phyloP scores from a whole-genome alignment of 53 echinoderm and acorn worm genomes.

The Crossaster papposus region DNA sequence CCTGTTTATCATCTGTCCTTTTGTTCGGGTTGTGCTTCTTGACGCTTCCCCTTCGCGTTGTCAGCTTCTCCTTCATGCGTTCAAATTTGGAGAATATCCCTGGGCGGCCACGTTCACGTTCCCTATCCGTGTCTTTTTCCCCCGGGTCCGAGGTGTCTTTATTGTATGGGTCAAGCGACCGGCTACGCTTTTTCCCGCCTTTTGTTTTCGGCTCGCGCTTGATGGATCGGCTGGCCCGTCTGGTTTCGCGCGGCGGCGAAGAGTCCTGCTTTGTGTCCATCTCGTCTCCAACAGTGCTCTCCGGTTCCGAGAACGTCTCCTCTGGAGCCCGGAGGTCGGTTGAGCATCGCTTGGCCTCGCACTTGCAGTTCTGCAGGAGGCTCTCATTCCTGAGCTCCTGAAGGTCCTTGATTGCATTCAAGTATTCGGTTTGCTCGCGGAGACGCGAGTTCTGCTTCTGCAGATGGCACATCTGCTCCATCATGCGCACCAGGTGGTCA shows the following conservation, averaged over 20 bases:
- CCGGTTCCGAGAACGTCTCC: slow-evolving; percentile 90
- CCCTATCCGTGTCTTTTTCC: slow-evolving; percentile 55
- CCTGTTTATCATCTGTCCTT: slow-evolving; percentile 36
- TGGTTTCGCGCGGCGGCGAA: slow-evolving; percentile 60
- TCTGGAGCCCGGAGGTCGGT: slow-evolving; percentile 71
- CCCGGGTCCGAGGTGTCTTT: slow-evolving; percentile 38
- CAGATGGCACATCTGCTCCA: slow-evolving; percentile 97
- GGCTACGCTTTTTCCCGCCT: slow-evolving; percentile 81
- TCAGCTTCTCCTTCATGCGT: slow-evolving; percentile 64
- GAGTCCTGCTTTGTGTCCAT: slow-evolving; percentile 58
- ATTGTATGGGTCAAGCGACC: slow-evolving; percentile 84
- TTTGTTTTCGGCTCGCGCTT: slow-evolving; percentile 74
- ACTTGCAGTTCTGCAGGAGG: slow-evolving; percentile 78
- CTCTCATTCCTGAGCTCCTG: slow-evolving; percentile 91
- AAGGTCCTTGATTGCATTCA: slow-evolving; percentile 84
- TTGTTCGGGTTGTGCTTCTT: slow-evolving; percentile 59
- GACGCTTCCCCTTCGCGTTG: slow-evolving; percentile 84
- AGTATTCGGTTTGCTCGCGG: slow-evolving; percentile 90
- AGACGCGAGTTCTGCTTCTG: slow-evolving; percentile 85
- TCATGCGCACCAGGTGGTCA: slow-evolving; percentile 83
- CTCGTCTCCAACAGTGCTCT: slow-evolving; percentile 87
- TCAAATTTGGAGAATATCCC: slow-evolving; percentile 88
- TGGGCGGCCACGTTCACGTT: slow-evolving; percentile 75
- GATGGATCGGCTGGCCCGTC: slow-evolving; percentile 74
- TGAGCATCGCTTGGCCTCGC: slow-evolving; percentile 71